A percentile compares a stretch with the other conserved stretches of the same genome.
Conservation (phyloP, 2,113 vertebrate genomes). For the Triplophysa dalaica region DNA sequence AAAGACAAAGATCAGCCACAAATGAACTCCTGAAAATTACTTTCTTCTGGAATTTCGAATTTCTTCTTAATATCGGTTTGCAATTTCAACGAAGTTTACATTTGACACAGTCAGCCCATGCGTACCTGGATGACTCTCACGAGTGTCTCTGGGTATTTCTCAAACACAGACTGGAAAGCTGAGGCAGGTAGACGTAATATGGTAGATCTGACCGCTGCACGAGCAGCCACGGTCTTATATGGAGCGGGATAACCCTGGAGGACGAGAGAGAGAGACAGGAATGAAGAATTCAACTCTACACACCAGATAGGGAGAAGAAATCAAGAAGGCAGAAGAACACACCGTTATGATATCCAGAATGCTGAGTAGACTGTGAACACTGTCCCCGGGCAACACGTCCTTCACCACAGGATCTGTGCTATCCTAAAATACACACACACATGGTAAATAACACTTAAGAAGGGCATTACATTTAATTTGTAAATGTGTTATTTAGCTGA, state of each 20-base stretch:
- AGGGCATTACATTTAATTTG: constrained; percentile 1
- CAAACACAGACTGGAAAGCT: constrained; percentile 89
- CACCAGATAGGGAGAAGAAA: not conserved
- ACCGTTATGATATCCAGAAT: constrained; percentile 95
- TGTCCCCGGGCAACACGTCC: constrained; percentile 90
- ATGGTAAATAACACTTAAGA: not conserved
- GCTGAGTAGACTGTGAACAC: constrained; percentile 94
- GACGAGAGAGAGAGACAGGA: not conserved
- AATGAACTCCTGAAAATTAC: not conserved
- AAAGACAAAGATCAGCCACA: constrained; percentile 32
- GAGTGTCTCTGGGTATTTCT: constrained; percentile 93
- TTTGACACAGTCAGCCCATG: not conserved
- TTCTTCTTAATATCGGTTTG: no score
- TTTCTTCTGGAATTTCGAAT: no score
- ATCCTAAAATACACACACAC: constrained; percentile 71
- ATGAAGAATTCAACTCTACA: not conserved
- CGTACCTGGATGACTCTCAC: constrained; percentile 92
- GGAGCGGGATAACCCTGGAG: constrained; percentile 86
- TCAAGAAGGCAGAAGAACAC: constrained; percentile 60
- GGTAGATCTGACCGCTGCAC: constrained; percentile 81
- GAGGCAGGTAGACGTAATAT: constrained; percentile 86
- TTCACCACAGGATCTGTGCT: constrained; percentile 90
- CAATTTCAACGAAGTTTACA: no score
- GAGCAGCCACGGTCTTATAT: constrained; percentile 89
- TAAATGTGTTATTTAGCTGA: constrained; percentile 2